Evolutionary conservation across 2,797 vertebrate genomes (phyloP).

Genomic region (Menidia menidia): DNA sequence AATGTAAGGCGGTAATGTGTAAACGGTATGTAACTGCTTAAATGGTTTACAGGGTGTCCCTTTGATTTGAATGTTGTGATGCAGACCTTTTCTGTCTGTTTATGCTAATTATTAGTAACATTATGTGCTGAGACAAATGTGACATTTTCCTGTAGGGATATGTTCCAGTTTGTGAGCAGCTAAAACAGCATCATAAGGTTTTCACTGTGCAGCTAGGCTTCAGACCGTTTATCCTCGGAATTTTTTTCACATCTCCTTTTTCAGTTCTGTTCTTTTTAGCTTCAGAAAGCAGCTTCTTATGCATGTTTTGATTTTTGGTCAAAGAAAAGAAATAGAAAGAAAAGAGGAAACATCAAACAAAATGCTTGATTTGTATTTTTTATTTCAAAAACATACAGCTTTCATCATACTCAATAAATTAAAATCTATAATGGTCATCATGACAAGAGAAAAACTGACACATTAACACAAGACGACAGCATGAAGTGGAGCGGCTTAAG

Average conservation of each 20-base stretch:
- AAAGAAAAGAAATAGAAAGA: background rate
- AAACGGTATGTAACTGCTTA: constrained; percentile 21
- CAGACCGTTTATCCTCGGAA: background rate
- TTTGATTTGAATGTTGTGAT: constrained; percentile 7
- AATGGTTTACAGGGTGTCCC: constrained; percentile 3
- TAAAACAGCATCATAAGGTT: background rate
- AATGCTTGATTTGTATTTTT: constrained; percentile 49
- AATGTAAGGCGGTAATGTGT: constrained; percentile 21
- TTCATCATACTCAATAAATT: constrained; percentile 78
- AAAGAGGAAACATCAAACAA: constrained; percentile 5
- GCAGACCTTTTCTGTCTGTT: constrained; percentile 23
- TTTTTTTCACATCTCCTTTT: background rate
- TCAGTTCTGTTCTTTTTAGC: background rate
- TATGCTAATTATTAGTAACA: background rate
- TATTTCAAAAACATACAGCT: constrained; percentile 78
- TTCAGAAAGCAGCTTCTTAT: background rate
- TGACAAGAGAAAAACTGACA: constrained; percentile 41
- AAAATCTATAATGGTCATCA: constrained; percentile 70
- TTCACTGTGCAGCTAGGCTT: background rate
- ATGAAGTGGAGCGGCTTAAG: constrained; percentile 30
- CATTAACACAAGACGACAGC: constrained; percentile 42
- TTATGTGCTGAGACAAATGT: background rate
- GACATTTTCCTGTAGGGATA: background rate
- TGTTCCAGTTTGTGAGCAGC: background rate
- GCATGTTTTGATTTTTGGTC: background rate